Evolutionary conservation across 2,113 vertebrate species (phyloP), one percentile per base, ranked within the genome.

Genomic region (Cyprinodon brontotheroides): DNA sequence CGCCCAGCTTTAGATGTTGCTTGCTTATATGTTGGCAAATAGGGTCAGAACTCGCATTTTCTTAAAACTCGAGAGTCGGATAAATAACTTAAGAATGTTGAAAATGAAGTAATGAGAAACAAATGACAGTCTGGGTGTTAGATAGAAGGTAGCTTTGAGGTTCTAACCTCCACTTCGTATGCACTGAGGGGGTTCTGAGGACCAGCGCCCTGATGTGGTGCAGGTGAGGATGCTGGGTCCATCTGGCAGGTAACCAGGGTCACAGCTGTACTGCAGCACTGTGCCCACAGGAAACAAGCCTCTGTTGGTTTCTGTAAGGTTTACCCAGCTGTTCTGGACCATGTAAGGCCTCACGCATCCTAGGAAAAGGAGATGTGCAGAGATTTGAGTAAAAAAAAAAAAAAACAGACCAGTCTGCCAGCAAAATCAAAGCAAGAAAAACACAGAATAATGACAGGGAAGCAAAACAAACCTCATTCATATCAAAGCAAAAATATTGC

Each of bases 201-300:
- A 89, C 94, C 94, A 94, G 20, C 36, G 87, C 37, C 93, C 94
- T 6, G 85, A 75, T 37, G 89, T 39, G 68, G 81, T 89, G 91
- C 94, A 94, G 57, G 89, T 92, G 91, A 95, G 91, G 65, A 92
- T 86, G 86, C 81, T 90, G 65, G 92, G 91, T 53, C 93, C 93
- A 45, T 93, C 91, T 74, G 94, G 90, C 57, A 89, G 79, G 91
- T 93, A 95, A 84, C 94, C 93, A 0, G 90, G 86, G 78, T 95
- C 92, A 80, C 94, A 95, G 92, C 90, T 91, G 90, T 95, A 95
- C 87, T 93, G 93, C 80, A 95, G 87, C 22, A 94, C 91, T 3
- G 93, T 95, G 77, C 94, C 94, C 41, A 88, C 86, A 4, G 93
- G 90, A 77, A 94, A 92, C 4, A 78, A 92, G 78, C 91, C 93